Evolutionary conservation across 2,113 vertebrate species (phyloP).

Genomic region (Cygnus buccinator): DNA sequence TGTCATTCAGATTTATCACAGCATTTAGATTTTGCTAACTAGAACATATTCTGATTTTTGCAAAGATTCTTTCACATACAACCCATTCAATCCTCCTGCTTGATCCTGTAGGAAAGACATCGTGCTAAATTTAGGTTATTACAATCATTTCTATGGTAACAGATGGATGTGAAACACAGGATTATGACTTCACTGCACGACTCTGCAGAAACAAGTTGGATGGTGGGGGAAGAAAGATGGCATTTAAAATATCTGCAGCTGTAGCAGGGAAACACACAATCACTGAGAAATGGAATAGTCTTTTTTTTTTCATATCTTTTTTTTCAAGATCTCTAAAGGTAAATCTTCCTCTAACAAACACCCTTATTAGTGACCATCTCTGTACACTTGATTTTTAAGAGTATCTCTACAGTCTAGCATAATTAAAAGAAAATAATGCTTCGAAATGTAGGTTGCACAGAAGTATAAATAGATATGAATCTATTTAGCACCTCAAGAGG

Average conservation of each 20-base stretch:
- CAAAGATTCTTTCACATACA: conserved; percentile 34
- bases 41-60: conserved; percentile 1
- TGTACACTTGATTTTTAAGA: not conserved
- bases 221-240: conserved; percentile 33
- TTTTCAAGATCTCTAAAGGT: not conserved
- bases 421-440: not conserved
- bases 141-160: conserved; percentile 75
- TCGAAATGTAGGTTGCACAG: conserved; percentile 36
- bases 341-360: not conserved
- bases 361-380: not conserved
- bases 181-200: conserved; percentile 70
- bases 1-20: conserved; percentile 13
- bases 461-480: conserved; percentile 38
- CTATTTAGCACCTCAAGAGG: not conserved
- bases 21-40: conserved; percentile 1
- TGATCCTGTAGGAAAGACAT: conserved; percentile 63
- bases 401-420: not conserved
- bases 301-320: not conserved
- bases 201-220: conserved; percentile 57
- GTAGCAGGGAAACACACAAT: not conserved
- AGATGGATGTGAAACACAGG: conserved; percentile 72
- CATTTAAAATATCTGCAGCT: conserved; percentile 53
- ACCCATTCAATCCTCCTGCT: conserved; percentile 47
- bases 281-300: not conserved
- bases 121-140: conserved; percentile 70